These are phyloP conservation scores for Setophaga coronata DNA, from an alignment of 2,113 vertebrate species.

Conservation along the genomic window DNA sequence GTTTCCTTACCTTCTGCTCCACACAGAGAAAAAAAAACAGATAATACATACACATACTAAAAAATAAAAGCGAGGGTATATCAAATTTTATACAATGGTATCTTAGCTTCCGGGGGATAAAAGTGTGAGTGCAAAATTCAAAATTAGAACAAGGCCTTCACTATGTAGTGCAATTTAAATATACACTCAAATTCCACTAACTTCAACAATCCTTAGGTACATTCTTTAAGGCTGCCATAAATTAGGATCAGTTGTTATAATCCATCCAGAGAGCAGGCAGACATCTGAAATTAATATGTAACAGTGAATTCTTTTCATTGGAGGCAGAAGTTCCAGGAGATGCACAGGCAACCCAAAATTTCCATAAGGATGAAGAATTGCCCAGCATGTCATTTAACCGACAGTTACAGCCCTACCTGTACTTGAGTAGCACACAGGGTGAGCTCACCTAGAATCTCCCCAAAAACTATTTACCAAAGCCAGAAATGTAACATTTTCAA, in stretches of 20 bases:
- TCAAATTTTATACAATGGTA: not conserved
- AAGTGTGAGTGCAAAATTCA: not conserved
- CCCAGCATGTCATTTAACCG: not conserved
- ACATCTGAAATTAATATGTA: not conserved
- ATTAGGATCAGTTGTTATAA: not conserved
- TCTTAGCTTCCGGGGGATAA: not conserved
- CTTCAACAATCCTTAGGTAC: not conserved
- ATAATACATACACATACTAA: slow-evolving; percentile 34
- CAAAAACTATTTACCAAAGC: not conserved
- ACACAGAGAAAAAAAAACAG: not conserved
- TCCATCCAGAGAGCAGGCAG: not conserved
- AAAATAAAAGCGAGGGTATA: not conserved
- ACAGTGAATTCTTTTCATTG: not conserved
- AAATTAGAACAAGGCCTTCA: not conserved
- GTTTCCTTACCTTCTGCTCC: not conserved
- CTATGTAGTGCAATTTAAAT: not conserved
- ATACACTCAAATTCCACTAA: not conserved
- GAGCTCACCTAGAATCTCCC: not conserved
- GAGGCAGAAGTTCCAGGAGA: not conserved
- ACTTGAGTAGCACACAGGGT: not conserved
- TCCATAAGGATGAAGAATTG: not conserved
- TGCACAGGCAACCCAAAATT: not conserved
- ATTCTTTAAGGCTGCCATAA: not conserved
- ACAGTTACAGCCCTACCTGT: not conserved
- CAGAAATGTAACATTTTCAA: not conserved